phyloP scores from a whole-genome alignment of 2,113 vertebrate species.

The Myotis lucifugus region DNA sequence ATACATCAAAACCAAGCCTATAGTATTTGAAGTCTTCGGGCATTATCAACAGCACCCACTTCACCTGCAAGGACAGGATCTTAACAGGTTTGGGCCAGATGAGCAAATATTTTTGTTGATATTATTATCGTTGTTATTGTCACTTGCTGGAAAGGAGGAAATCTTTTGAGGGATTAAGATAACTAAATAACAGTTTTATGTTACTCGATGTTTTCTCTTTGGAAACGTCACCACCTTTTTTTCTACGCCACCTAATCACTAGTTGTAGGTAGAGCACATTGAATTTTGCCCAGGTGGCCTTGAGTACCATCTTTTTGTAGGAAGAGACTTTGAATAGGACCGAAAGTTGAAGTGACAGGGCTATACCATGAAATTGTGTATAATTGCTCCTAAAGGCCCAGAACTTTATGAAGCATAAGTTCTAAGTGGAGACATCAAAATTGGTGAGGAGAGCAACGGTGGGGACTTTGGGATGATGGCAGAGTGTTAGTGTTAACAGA shows the following conservation, averaged over 20 bases:
- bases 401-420: not conserved
- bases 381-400: not conserved
- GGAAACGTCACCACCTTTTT: not conserved
- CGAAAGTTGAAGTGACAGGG: not conserved
- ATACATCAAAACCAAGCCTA: slow-evolving; percentile 96
- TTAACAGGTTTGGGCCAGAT: slow-evolving; percentile 88
- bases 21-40: slow-evolving; percentile 99
- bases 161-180: not conserved
- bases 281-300: not conserved
- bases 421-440: not conserved
- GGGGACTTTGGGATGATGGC: not conserved
- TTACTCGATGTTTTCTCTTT: not conserved
- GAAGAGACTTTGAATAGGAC: not conserved
- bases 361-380: not conserved
- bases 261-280: not conserved
- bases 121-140: not conserved
- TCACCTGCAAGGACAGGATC: slow-evolving; percentile 93
- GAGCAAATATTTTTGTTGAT: not conserved
- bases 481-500: not conserved
- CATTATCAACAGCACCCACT: slow-evolving; percentile 97
- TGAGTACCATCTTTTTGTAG: not conserved
- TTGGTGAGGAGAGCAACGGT: not conserved
- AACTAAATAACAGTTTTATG: not conserved
- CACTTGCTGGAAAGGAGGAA: not conserved
- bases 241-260: not conserved